Conservation (phyloP, 2,113 vertebrate genomes). For the Semnopithecus entellus region DNA sequence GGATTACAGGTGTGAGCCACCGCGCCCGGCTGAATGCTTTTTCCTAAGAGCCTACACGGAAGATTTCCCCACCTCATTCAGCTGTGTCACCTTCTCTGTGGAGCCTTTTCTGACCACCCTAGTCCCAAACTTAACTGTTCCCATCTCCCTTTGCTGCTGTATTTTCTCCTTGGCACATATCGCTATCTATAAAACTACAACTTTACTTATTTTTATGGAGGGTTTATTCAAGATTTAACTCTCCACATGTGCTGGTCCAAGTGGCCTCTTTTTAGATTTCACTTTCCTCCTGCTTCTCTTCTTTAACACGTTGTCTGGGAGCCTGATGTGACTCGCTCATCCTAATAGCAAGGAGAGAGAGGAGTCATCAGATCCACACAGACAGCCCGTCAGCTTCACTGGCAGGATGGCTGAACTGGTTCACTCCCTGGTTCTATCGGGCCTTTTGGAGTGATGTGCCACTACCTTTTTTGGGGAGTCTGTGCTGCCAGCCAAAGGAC, state of each 20-base stretch:
- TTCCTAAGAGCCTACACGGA: too few species aligned
- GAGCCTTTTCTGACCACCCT: not conserved
- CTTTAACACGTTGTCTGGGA: not conserved
- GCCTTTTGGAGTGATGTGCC: not conserved
- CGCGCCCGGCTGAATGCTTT: rapidly evolving
- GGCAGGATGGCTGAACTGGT: too few species aligned
- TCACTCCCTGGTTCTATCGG: too few species aligned
- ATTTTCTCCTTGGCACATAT: not conserved
- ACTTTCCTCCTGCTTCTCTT: not conserved
- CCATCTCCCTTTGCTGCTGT: not conserved
- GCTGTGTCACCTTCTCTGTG: not conserved
- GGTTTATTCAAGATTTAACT: not conserved
- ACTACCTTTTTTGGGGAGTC: not conserved
- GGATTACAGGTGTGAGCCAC: too few species aligned
- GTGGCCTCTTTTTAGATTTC: not conserved
- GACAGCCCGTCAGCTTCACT: not conserved
- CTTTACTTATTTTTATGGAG: not conserved
- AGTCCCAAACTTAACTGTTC: not conserved
- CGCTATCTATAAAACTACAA: not conserved
- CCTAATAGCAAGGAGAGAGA: too few species aligned
- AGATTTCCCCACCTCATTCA: not conserved
- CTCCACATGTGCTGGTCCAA: not conserved
- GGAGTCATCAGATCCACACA: not conserved
- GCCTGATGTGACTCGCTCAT: not conserved
- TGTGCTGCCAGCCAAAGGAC: not conserved